Evolutionary conservation across 2,113 vertebrate genomes (phyloP).

Genomic region (Chaetops frenatus): DNA sequence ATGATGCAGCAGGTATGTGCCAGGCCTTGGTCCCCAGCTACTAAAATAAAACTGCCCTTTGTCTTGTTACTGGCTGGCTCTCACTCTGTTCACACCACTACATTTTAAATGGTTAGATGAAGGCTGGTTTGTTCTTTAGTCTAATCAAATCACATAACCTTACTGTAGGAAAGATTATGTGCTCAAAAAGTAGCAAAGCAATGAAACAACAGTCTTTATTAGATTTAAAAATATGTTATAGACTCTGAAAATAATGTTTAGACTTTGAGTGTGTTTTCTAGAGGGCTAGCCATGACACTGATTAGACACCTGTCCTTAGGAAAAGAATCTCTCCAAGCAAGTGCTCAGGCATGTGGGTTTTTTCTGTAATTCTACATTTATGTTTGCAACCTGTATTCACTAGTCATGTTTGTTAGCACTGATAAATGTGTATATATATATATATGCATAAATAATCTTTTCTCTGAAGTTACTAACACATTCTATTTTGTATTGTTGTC

Average conservation of each 20-base stretch:
- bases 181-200: not conserved
- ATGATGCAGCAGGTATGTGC: constrained; percentile 89
- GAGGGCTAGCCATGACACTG: not conserved
- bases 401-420: not conserved
- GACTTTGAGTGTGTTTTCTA: not conserved
- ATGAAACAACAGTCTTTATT: not conserved
- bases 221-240: not conserved
- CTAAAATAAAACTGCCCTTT: not conserved
- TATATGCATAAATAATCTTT: not conserved
- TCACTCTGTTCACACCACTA: not conserved
- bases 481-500: not conserved
- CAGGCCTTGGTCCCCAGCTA: not conserved
- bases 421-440: not conserved
- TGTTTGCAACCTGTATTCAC: not conserved
- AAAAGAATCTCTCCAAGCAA: not conserved
- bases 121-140: not conserved
- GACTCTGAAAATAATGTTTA: not conserved
- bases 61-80: not conserved
- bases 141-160: not conserved
- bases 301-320: not conserved
- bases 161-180: not conserved
- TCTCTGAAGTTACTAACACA: not conserved
- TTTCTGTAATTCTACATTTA: not conserved
- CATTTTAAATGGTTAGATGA: not conserved
- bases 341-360: not conserved